Percentiles rank a stretch among this genome's conserved stretches.
phyloP scores from a whole-genome alignment of 2,888 invertebrate genomes.

The Campopleginae sp. region DNA sequence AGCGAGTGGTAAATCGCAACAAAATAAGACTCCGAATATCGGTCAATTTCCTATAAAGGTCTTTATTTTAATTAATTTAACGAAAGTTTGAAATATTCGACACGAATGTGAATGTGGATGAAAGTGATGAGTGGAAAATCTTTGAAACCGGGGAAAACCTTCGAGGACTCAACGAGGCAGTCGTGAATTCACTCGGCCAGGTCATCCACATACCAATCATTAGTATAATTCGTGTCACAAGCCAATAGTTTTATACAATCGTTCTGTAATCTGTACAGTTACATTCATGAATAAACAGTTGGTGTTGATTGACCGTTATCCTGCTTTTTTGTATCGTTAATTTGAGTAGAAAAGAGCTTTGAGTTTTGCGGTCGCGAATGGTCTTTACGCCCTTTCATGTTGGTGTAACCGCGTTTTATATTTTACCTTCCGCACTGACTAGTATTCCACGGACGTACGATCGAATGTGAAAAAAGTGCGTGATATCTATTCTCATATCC shows the following conservation, averaged over 20 bases:
- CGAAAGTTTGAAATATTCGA: not conserved
- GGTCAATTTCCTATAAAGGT: not conserved
- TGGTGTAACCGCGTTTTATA: not conserved
- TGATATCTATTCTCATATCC: constrained; percentile 35
- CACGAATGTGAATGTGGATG: not conserved
- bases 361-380: not conserved
- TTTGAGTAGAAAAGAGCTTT: not conserved
- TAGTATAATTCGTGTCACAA: constrained; percentile 31
- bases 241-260: constrained; percentile 40
- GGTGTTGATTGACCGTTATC: constrained; percentile 53
- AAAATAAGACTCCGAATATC: not conserved
- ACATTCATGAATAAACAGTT: constrained; percentile 57
- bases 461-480: not conserved
- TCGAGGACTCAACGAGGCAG: constrained; percentile 7
- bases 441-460: constrained; percentile 47
- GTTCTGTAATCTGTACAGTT: constrained; percentile 47
- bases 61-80: not conserved
- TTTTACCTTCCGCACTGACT: constrained; percentile 41
- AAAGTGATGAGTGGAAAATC: not conserved
- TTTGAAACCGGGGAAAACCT: constrained; percentile 32
- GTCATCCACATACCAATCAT: constrained; percentile 64
- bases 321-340: constrained; percentile 28
- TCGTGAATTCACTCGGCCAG: constrained; percentile 36
- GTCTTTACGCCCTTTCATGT: constrained; percentile 7
- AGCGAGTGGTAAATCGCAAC: not conserved